phyloP scores from a whole-genome alignment of 1,140 invertebrate genomes.

The Pinna nobilis region DNA sequence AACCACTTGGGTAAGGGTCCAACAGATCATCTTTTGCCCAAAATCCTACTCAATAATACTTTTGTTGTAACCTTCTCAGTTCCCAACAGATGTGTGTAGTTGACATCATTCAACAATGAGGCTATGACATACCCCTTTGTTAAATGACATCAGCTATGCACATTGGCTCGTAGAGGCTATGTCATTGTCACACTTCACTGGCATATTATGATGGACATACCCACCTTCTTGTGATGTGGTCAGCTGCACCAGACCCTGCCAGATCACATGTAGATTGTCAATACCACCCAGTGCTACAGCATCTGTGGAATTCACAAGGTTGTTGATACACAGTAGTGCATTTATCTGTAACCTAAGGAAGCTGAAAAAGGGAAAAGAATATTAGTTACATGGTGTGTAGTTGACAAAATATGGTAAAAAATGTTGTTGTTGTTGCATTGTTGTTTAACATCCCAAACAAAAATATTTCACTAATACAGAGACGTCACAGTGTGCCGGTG shows the following conservation, averaged over 20 bases:
- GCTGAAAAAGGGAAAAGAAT: slow-evolving; percentile 58
- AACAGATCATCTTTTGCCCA: too few species aligned
- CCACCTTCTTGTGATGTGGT: slow-evolving; percentile 73
- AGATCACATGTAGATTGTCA: slow-evolving; percentile 75
- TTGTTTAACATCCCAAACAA: background rate
- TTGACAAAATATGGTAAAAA: background rate
- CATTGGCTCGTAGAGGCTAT: background rate
- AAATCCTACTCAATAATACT: too few species aligned
- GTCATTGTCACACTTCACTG: background rate
- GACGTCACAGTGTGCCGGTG: too few species aligned
- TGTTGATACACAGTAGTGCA: slow-evolving; percentile 82
- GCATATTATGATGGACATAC: slow-evolving; percentile 10
- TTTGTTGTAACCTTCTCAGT: too few species aligned
- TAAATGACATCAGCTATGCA: background rate
- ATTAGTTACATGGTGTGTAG: background rate
- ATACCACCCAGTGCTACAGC: slow-evolving; percentile 79
- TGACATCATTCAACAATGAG: too few species aligned
- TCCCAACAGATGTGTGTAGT: too few species aligned
- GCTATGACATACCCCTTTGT: too few species aligned
- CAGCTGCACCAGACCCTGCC: slow-evolving; percentile 78
- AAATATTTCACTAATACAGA: too few species aligned
- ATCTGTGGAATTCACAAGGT: slow-evolving; percentile 80
- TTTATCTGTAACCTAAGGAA: slow-evolving; percentile 76
- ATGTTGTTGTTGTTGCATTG: background rate
- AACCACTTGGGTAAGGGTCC: too few species aligned